phyloP scores from a whole-genome alignment of 2,113 vertebrate genomes.

The Caretta caretta region DNA sequence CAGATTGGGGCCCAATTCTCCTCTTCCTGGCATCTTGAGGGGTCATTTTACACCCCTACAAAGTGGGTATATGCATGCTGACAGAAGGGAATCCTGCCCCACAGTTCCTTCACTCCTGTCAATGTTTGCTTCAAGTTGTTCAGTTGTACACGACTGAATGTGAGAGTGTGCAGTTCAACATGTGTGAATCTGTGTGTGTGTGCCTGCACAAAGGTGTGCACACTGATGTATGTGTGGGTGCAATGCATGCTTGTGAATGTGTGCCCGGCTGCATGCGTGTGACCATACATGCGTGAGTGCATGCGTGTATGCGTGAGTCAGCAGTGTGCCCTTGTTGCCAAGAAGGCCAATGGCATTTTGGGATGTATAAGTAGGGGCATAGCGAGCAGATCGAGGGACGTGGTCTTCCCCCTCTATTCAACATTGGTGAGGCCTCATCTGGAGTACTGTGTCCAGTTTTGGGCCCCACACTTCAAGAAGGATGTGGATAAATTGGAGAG shows the following conservation, averaged over 20 bases:
- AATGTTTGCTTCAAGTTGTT: background rate
- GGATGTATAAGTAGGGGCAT: no score
- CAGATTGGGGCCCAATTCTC: background rate
- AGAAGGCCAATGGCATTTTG: no score
- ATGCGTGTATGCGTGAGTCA: no score
- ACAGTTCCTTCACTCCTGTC: background rate
- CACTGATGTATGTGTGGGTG: no score
- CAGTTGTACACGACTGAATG: background rate
- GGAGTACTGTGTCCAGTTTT: no score
- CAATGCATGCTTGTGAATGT: background rate
- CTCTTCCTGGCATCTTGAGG: background rate
- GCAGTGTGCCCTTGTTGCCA: no score
- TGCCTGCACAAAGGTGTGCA: background rate
- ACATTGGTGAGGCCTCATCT: no score
- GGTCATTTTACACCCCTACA: background rate
- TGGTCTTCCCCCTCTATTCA: no score
- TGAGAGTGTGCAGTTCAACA: background rate
- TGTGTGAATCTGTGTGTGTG: background rate
- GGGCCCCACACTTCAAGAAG: no score
- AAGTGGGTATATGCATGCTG: background rate
- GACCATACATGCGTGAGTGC: background rate
- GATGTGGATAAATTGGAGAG: no score
- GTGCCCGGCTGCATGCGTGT: background rate
- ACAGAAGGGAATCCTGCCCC: background rate
- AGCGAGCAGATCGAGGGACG: no score